Evolutionary conservation across 35 echinoderm and acorn worm species (phyloP).

Genomic region (Heliocidaris erythrogramma): DNA sequence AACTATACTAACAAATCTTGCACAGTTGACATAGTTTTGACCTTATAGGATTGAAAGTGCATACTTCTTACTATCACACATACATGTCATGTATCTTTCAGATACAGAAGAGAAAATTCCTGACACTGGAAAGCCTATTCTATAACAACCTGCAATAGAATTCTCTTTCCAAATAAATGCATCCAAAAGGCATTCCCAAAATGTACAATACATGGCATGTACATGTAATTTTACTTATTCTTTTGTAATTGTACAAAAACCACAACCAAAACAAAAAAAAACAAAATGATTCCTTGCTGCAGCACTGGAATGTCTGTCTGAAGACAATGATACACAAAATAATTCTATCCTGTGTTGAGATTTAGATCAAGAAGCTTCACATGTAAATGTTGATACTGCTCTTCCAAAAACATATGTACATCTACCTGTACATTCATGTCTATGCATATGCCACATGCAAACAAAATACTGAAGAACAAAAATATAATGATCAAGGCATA

Average conservation of each 20-base stretch:
- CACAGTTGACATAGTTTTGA: too few species aligned
- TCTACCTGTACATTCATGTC: too few species aligned
- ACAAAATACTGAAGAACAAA: not conserved
- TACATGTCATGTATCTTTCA: too few species aligned
- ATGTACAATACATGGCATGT: not conserved
- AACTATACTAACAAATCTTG: too few species aligned
- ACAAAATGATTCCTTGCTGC: not conserved
- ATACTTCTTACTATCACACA: too few species aligned
- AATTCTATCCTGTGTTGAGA: not conserved
- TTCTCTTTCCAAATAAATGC: too few species aligned
- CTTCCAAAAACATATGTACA: too few species aligned
- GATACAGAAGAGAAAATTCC: too few species aligned
- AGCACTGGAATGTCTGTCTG: not conserved
- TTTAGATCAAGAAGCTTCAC: not conserved
- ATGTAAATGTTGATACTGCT: not conserved
- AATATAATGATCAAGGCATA: not conserved
- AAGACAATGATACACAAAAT: not conserved
- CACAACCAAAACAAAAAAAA: not conserved
- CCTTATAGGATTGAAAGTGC: too few species aligned
- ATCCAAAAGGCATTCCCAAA: too few species aligned
- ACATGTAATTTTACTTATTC: not conserved
- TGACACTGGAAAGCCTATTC: too few species aligned
- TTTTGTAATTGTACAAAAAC: not conserved
- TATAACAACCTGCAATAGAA: too few species aligned
- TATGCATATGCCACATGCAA: not conserved